Base-by-base conservation (phyloP, 2,113 vertebrate species). In the Aix galericulata region DNA sequence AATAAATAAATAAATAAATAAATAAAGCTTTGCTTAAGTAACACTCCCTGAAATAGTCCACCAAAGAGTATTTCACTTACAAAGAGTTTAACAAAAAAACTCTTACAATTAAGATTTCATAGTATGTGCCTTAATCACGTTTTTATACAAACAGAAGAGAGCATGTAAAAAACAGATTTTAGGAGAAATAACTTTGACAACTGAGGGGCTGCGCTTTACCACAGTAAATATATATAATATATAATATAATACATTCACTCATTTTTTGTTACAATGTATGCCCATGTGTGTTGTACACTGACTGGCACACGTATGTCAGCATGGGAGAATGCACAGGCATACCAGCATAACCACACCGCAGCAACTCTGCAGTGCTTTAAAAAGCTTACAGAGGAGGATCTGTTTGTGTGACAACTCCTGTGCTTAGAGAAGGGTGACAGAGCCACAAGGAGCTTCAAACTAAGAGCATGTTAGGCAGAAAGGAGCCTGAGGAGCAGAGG, bases 41-140 rank as follows among this genome's bases (percentile, higher is more conserved):
- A 93, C 91, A 97, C 88, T 84, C 23, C 7, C 64, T 94, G 80
- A 95, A 96, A 97, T 72, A 94, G 26, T 66, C 81, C 36, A 32
- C 87, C 85, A 94, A 97, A 93, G 1, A 56, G 91, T 90, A 95
- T 95, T 89, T 79, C 64, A 59, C 21, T 79, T 93, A 83, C 52
- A 86, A 94, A 94, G 60, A 68, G 66, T 91, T 53, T 46, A 52
- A 58, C 73, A 94, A 82, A 38, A 95, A 82, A 38, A 91, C 73
- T 91, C 84, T 93, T 91, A 74, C 15, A 86, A 82, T 91, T 89
- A 88, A 76, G 79, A 86, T 95, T 94, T 90, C 63, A 72, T 81
- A 71, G 46, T 18, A 69, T 50, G 11, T 16, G 31, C 72, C 46
- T 62, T 91, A 27, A 31, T 89, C 58, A 63, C 21, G 36, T 40